These are phyloP conservation scores for Chionodraco myersi DNA, from an alignment of 2,113 vertebrate genomes.

Conservation along the genomic window DNA sequence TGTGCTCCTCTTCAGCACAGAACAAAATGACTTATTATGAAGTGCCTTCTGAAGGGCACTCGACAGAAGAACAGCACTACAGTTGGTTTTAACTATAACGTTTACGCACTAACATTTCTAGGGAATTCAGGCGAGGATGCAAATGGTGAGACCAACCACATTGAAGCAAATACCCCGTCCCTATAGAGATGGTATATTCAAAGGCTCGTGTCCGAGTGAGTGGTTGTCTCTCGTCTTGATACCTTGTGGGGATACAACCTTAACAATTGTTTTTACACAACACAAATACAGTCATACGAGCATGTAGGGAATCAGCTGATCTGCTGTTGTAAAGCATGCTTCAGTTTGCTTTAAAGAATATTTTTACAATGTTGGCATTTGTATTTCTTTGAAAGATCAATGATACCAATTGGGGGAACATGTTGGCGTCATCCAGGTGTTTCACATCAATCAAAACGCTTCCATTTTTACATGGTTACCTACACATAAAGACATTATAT, in stretches of 20 bases:
- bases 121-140: neutral
- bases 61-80: neutral
- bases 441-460: neutral
- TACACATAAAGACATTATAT: too few relatives aligned
- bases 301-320: neutral
- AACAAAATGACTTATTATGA: constrained; percentile 10
- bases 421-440: neutral
- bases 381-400: neutral
- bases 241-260: neutral
- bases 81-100: constrained; percentile 4
- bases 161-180: neutral
- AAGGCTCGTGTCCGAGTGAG: neutral
- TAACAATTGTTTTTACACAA: neutral
- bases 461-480: neutral
- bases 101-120: neutral
- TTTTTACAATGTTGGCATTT: neutral
- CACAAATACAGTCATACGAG: neutral
- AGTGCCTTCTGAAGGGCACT: neutral
- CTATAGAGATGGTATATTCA: constrained; percentile 23
- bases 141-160: neutral
- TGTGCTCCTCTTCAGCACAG: neutral
- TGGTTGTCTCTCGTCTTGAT: constrained; percentile 14
- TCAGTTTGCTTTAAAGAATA: neutral
- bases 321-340: too few relatives aligned
- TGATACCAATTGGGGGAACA: neutral